Evolutionary conservation across 2,888 invertebrate species (phyloP).

Genomic region (Glyphotaelius pellucidus): DNA sequence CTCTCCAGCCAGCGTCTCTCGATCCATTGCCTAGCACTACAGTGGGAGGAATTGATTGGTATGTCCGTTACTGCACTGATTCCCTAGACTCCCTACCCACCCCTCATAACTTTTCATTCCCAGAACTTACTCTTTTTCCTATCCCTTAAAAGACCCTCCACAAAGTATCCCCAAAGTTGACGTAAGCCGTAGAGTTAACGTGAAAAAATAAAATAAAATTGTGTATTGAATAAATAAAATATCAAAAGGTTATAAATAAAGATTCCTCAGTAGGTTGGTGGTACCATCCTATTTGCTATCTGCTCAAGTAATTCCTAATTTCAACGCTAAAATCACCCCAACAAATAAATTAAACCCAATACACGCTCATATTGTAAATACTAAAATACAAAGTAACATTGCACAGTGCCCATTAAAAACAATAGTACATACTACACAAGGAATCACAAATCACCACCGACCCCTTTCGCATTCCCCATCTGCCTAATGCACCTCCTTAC

Average conservation of each 20-base stretch:
- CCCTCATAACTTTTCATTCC: no score
- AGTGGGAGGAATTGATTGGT: no score
- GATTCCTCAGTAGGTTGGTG: background rate
- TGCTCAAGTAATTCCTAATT: background rate
- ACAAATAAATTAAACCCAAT: background rate
- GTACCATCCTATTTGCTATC: background rate
- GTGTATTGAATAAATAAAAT: no score
- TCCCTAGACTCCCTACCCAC: no score
- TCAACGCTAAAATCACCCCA: background rate
- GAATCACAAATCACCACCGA: constrained; percentile 53
- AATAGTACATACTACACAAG: constrained; percentile 17
- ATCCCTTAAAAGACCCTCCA: no score
- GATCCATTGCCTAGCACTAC: no score
- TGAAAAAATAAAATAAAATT: no score
- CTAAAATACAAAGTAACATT: background rate
- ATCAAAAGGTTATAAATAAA: background rate
- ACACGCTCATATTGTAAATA: background rate
- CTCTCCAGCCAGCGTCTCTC: no score
- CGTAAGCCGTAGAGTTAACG: no score
- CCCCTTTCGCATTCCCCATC: constrained; percentile 27
- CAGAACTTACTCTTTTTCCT: no score
- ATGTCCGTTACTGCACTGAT: no score
- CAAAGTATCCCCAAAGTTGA: no score
- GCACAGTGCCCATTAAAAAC: constrained; percentile 38
- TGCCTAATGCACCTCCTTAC: constrained; percentile 48